Evolutionary conservation across 2,888 invertebrate species (phyloP), one percentile per base, ranked within the genome.

Genomic region (Pyrrhosoma nymphula): DNA sequence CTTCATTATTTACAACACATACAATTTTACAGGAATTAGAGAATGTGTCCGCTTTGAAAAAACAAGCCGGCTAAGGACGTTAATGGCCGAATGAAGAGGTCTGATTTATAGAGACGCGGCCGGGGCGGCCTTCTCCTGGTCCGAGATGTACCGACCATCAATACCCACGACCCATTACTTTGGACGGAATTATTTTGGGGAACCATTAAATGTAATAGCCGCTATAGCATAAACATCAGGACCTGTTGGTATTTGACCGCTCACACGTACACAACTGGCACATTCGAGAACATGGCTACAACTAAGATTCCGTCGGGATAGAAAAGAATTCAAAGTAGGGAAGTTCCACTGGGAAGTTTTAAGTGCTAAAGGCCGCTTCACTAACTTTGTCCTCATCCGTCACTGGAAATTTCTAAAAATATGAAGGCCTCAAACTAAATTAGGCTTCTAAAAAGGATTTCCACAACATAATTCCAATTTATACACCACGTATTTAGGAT

Each of bases 191-290:
- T 69, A 93, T 63, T 93, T 93, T 93, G 35, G 93, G 93, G 47
- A 47, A 91, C 75, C 93, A 93, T 93, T 93, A 93, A 93, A 93
- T 69, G 93, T 93, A 93, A 93, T 93, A 26, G 69, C 93, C 69
- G 93, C 69, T 35, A 93, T 93, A 63, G 69, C 39, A 93, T 93
- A 35, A 63, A 93, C 93, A 47, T 75, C 69, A 82, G 75, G 55
- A 60, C 63, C 75, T 47, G 69, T 93, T 93, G 93, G 93, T 93
- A 93, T 93, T 93, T 39, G 39, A 12, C 93, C 75, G 63, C 93
- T n/a, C 69, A 16, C 47, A 63, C 93, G 12, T 23, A 47, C 93
- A 55, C 69, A 56, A 91, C 20, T 16, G 56, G 30, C 12, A 14
- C 30, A n/a, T 20, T 30, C n/a, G 20, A 91, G 30, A 91, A 63